Percentiles rank a stretch among this genome's conserved stretches.
Conservation (phyloP, 2,888 invertebrate genomes). For the Epistrophella euchroma region DNA sequence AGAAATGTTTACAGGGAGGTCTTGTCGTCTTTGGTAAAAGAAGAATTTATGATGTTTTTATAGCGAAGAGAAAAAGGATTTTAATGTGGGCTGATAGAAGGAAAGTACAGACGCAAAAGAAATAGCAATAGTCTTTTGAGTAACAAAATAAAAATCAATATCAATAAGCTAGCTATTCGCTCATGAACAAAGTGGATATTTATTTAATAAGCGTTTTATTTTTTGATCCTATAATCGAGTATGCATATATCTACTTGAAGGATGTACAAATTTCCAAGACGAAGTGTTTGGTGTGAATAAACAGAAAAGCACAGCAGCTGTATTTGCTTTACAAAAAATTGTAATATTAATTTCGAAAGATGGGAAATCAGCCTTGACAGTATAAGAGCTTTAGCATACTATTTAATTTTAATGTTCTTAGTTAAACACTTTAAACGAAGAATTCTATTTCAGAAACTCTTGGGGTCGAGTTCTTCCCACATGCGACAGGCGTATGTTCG, state of each 20-base stretch:
- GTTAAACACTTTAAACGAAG: neutral
- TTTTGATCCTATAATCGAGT: neutral
- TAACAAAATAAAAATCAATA: constrained; percentile 57
- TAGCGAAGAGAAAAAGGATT: neutral
- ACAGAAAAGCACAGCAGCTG: constrained; percentile 9
- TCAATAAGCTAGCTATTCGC: constrained; percentile 48
- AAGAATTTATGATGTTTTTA: constrained; percentile 48
- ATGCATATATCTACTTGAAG: neutral
- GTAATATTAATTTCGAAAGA: neutral
- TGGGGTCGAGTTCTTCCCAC: too few relatives aligned
- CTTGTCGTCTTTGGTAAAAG: constrained; percentile 39
- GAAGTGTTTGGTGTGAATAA: constrained; percentile 12
- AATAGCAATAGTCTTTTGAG: neutral
- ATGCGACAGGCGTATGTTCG: too few relatives aligned
- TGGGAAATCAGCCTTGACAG: neutral
- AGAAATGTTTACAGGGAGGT: constrained; percentile 6
- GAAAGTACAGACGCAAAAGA: neutral
- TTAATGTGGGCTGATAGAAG: neutral
- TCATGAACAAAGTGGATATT: constrained; percentile 47
- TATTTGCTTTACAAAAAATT: too few relatives aligned
- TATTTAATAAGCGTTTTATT: constrained; percentile 59
- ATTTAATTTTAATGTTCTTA: neutral
- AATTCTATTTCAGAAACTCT: too few relatives aligned
- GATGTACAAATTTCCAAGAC: constrained; percentile 11
- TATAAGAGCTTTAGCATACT: neutral